These are phyloP conservation scores for Pterobdella sp. DNA, from an alignment of 2,888 invertebrate genomes.

Conservation along the genomic window DNA sequence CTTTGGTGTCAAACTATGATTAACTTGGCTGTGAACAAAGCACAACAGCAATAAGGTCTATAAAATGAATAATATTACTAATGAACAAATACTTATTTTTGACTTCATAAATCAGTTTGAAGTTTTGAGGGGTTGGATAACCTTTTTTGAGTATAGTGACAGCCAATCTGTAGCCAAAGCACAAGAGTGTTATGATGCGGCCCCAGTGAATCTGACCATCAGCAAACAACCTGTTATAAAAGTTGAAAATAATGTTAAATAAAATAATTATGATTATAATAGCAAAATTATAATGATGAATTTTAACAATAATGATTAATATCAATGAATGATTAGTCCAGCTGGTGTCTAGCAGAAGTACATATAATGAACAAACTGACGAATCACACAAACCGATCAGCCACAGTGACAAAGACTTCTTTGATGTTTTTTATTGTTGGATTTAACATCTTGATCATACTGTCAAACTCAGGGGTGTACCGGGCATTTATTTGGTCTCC, in stretches of 20 bases:
- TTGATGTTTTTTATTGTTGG: constrained; percentile 27
- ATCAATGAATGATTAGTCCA: neutral
- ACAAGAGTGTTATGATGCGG: constrained; percentile 48
- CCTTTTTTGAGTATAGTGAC: constrained; percentile 43
- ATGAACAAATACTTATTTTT: no score
- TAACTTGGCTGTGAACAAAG: no score
- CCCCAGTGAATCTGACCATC: constrained; percentile 48
- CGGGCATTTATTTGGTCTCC: constrained; percentile 31
- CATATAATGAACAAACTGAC: neutral
- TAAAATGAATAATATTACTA: no score
- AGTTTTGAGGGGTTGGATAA: no score
- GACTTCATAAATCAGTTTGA: no score
- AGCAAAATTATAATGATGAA: no score
- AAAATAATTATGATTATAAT: neutral
- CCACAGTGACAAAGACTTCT: constrained; percentile 30
- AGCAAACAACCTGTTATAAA: constrained; percentile 43
- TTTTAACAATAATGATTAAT: neutral
- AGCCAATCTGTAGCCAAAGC: constrained; percentile 50
- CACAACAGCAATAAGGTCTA: no score
- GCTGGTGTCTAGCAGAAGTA: no score
- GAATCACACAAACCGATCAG: constrained; percentile 18
- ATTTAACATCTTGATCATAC: constrained; percentile 27
- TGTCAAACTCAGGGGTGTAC: constrained; percentile 30
- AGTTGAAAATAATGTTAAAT: neutral
- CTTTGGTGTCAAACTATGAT: no score